These are phyloP conservation scores for Callorhinus ursinus DNA, from an alignment of 2,113 vertebrate genomes.

Conservation along the genomic window DNA sequence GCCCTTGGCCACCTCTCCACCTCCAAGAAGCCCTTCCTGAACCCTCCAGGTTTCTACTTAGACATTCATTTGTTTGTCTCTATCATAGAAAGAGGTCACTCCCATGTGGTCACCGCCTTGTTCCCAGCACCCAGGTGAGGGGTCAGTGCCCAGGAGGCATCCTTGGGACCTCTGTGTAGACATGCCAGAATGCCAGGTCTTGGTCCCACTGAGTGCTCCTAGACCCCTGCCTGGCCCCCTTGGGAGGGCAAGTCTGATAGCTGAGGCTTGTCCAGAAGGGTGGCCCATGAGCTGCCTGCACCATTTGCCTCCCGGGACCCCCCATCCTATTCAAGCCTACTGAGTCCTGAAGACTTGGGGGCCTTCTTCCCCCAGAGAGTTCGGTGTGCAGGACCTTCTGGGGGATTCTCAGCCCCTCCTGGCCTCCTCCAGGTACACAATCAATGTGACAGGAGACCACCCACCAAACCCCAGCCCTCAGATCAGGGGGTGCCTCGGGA, in stretches of 20 bases:
- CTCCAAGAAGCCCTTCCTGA: background rate
- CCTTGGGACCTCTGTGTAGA: background rate
- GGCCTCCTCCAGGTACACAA: background rate
- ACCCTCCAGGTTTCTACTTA: background rate
- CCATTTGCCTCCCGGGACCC: background rate
- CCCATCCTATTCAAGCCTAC: background rate
- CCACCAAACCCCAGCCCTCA: background rate
- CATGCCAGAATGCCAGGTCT: background rate
- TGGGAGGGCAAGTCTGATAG: background rate
- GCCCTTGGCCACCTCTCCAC: background rate
- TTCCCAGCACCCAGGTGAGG: background rate
- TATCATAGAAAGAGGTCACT: background rate
- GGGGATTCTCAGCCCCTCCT: too few species aligned
- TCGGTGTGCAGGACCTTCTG: background rate
- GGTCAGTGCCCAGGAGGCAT: background rate
- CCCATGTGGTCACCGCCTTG: rapidly evolving
- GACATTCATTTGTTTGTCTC: background rate
- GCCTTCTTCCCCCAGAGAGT: background rate
- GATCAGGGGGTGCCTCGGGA: background rate
- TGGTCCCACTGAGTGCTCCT: background rate
- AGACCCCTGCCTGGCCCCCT: too few species aligned
- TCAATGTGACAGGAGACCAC: background rate
- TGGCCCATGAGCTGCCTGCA: background rate
- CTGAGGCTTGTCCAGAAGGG: background rate
- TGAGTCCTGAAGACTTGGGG: too few species aligned